Base-by-base conservation (phyloP, 2,113 vertebrate genomes). In the Tinamus guttatus region DNA sequence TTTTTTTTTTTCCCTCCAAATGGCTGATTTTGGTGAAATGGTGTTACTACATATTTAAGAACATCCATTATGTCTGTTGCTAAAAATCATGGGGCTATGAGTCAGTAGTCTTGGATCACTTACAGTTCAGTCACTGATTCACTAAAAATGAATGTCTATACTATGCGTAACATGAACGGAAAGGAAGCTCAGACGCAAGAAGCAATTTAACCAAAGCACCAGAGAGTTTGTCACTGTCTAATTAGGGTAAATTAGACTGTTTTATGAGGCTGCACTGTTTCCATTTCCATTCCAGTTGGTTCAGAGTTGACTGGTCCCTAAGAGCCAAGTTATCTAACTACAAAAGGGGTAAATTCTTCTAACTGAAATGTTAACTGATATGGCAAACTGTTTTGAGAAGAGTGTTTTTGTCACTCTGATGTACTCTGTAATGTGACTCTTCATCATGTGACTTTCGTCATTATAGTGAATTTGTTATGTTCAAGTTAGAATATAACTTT, bases 41-140 rank as follows among this genome's bases (percentile, higher is more conserved):
- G 24, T 65, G 28, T 38, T 69, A 10, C 43, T 63, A 25, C 0
- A 0, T 71, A 43, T 62, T 88, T 92, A 64, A 92, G 89, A 62
- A 14, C 9, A 45, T 86, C 38, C 49, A n/a, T 41, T 73, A 1
- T 41, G 32, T 63, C 59, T 84, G 38, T 62, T 86, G 40, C 63
- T 92, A 86, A 93, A 90, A 93, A 40, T 94, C 94, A 94, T 84
- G 94, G 65, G 95, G 81, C 80, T 80, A 21, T 97, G 94, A 96
- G 92, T 95, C 89, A 96, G 77, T 45, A 7, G 16, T 88, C 71
- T 59, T 78, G 85, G 36, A 86, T 93, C 87, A 92, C 80, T 94
- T 91, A 88, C 0, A 12, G 24, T 40, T 92, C 77, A 49, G 47
- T 64, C 85, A 87, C 74, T 92, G 93, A 96, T 81, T 95, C 94